A percentile compares a stretch with the other conserved stretches of the same genome.
phyloP scores from a whole-genome alignment of 2,888 invertebrate species.

The Margaritifera margaritifera region DNA sequence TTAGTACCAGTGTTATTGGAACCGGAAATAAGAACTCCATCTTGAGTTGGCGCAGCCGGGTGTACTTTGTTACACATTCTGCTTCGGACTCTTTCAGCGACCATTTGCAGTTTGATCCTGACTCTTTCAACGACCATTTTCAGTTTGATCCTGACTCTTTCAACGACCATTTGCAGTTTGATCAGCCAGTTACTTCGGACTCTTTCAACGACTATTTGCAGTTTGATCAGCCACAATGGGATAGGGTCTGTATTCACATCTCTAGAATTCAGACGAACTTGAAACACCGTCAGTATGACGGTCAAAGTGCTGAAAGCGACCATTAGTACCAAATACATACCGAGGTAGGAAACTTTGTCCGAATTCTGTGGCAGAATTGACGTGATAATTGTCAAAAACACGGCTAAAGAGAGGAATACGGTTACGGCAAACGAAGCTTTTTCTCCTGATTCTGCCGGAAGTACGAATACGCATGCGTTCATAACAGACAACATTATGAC shows the following conservation, averaged over 20 bases:
- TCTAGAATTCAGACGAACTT: conserved; percentile 29
- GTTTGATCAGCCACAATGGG: conserved; percentile 12
- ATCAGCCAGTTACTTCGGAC: conserved; percentile 9
- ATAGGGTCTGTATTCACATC: conserved; percentile 7
- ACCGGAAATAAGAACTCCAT: no score
- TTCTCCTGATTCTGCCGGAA: conserved; percentile 42
- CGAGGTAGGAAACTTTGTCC: conserved; percentile 27
- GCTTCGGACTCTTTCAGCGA: conserved; percentile 7
- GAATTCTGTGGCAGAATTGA: conserved; percentile 39
- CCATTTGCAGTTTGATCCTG: background rate
- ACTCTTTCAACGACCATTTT: no score
- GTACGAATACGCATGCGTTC: conserved; percentile 35
- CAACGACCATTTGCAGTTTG: conserved; percentile 9
- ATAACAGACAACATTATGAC: conserved; percentile 35
- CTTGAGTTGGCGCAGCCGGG: no score
- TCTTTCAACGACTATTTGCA: conserved; percentile 12
- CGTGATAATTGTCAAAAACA: conserved; percentile 45
- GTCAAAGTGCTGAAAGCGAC: conserved; percentile 30
- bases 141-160: no score
- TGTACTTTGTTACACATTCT: no score
- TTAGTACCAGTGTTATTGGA: no score
- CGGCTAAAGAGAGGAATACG: conserved; percentile 40
- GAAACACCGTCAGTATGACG: conserved; percentile 28
- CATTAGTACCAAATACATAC: conserved; percentile 36
- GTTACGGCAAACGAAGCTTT: conserved; percentile 40